Conservation (phyloP, 1,140 invertebrate species). For the Rhizoglyphus robini region DNA sequence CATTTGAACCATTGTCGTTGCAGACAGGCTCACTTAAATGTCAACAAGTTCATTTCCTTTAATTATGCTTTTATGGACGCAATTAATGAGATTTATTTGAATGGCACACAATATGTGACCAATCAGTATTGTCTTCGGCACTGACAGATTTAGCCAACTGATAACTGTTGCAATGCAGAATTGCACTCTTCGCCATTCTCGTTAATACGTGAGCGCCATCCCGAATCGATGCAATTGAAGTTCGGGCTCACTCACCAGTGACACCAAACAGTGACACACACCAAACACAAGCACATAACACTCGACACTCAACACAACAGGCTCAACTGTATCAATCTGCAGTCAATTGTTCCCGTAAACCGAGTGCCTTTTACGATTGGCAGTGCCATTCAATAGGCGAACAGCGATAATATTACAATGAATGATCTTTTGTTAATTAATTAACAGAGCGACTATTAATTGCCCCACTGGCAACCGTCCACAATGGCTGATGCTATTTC, state of each 20-base stretch:
- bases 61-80: constrained; percentile 11
- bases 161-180: background rate
- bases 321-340: no score
- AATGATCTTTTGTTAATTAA: constrained; percentile 15
- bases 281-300: no score
- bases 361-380: background rate
- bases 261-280: no score
- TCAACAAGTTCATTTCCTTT: constrained; percentile 15
- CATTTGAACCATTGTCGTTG: background rate
- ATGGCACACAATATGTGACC: constrained; percentile 8
- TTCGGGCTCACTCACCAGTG: no score
- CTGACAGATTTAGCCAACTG: constrained; percentile 13
- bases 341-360: background rate
- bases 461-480: background rate
- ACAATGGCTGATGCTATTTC: background rate
- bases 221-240: background rate
- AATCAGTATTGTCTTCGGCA: constrained; percentile 6
- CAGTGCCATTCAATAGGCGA: background rate
- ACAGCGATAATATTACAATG: background rate
- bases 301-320: no score
- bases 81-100: constrained; percentile 14
- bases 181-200: background rate
- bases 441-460: background rate
- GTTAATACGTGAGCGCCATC: constrained; percentile 6
- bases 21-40: background rate